phyloP scores from a whole-genome alignment of 2,888 invertebrate species.

The Drosophila putrida region DNA sequence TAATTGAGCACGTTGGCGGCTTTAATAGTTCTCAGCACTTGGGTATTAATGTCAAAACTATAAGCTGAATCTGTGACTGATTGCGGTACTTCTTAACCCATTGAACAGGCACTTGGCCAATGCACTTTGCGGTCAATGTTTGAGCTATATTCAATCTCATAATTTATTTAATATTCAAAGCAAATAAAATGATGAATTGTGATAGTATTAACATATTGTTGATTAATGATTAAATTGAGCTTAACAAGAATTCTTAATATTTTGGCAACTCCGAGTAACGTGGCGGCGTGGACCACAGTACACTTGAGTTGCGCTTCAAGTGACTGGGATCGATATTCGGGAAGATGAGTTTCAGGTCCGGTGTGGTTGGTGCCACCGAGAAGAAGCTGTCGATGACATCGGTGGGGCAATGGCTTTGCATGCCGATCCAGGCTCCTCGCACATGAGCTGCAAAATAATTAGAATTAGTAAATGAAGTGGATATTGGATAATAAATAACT shows the following conservation, averaged over 20 bases:
- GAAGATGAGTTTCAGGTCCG: conserved; percentile 90
- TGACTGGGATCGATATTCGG: conserved; percentile 88
- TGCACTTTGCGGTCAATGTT: conserved; percentile 55
- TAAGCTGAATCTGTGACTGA: conserved; percentile 42
- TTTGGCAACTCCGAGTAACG: conserved; percentile 87
- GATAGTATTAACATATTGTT: conserved; percentile 22
- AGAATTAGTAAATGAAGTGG: background rate
- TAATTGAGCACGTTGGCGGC: conserved; percentile 70
- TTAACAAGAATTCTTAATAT: conserved; percentile 64
- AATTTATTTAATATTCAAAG: conserved; percentile 42
- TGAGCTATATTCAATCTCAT: conserved; percentile 17
- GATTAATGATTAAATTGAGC: conserved; percentile 3
- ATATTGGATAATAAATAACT: conserved; percentile 46
- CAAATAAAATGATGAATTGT: conserved; percentile 9
- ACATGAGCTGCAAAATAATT: conserved; percentile 74
- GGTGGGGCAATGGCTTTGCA: conserved; percentile 86
- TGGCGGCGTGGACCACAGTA: conserved; percentile 91
- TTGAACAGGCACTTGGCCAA: conserved; percentile 32
- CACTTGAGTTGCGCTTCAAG: conserved; percentile 90
- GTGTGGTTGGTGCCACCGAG: conserved; percentile 87
- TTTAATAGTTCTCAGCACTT: conserved; percentile 73
- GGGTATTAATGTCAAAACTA: conserved; percentile 73
- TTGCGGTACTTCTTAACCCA: conserved; percentile 40
- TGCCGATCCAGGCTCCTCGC: conserved; percentile 85
- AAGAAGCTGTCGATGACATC: conserved; percentile 88